These are phyloP conservation scores for Petrocephalus schoutedeni DNA, from an alignment of 2,797 vertebrate species.

Conservation along the genomic window DNA sequence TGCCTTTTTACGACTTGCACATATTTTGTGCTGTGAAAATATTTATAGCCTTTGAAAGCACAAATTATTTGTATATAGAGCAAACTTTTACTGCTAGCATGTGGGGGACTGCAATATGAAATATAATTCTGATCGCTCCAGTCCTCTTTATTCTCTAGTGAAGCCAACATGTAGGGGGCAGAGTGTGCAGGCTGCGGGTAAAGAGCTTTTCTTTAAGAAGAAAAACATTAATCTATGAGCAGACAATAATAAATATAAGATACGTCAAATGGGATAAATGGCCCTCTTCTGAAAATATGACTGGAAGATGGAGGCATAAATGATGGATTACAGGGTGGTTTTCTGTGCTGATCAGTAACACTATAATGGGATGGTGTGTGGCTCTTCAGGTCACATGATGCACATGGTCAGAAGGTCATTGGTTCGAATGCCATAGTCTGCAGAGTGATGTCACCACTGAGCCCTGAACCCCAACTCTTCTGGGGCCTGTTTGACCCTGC, in stretches of 20 bases:
- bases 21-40: neutral
- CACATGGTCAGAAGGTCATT: neutral
- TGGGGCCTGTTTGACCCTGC: neutral
- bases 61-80: neutral
- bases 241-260: neutral
- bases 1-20: neutral
- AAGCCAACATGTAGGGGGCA: neutral
- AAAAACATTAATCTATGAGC: neutral
- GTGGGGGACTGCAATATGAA: neutral
- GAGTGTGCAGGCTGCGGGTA: neutral
- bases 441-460: neutral
- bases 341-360: neutral
- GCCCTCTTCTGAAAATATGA: neutral
- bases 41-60: conserved; percentile 9
- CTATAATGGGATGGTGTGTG: neutral
- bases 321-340: neutral
- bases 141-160: neutral
- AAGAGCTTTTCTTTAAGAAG: neutral
- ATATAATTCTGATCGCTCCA: neutral
- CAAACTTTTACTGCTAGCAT: neutral
- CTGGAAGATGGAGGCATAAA: neutral
- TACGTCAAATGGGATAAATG: neutral
- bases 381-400: neutral
- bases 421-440: neutral
- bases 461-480: neutral